phyloP scores from a whole-genome alignment of 2,113 vertebrate species.

The Vulpes vulpes region DNA sequence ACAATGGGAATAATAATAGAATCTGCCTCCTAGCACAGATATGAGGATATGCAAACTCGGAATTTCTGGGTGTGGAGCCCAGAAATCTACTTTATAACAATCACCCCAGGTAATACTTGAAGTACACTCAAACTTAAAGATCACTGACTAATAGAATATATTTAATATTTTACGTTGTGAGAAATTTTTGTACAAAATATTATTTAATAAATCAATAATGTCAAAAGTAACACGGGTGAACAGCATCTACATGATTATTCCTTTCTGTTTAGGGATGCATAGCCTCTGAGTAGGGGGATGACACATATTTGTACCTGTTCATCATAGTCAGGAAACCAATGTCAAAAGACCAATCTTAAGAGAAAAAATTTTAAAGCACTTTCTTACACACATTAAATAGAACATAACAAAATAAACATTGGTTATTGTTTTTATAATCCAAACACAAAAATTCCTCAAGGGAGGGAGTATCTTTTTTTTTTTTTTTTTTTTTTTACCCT shows the following conservation, averaged over 20 bases:
- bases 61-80: not conserved
- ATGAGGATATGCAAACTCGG: not conserved
- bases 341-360: not conserved
- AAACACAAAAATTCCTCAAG: constrained; percentile 49
- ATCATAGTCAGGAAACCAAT: not conserved
- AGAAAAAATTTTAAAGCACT: not conserved
- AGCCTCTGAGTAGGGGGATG: not conserved
- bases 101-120: not conserved
- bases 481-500: not conserved
- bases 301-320: not conserved
- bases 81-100: not conserved
- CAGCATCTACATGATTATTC: not conserved
- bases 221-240: not conserved
- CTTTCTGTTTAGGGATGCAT: not conserved
- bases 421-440: not conserved
- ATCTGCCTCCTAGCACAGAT: not conserved
- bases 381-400: constrained; percentile 10
- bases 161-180: not conserved
- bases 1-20: not conserved
- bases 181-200: not conserved
- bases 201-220: not conserved
- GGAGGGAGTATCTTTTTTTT: not conserved
- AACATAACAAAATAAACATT: constrained; percentile 1
- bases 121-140: not conserved
- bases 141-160: not conserved